Conservation (phyloP, 2,797 vertebrate genomes). For the Phoebastria nigripes region DNA sequence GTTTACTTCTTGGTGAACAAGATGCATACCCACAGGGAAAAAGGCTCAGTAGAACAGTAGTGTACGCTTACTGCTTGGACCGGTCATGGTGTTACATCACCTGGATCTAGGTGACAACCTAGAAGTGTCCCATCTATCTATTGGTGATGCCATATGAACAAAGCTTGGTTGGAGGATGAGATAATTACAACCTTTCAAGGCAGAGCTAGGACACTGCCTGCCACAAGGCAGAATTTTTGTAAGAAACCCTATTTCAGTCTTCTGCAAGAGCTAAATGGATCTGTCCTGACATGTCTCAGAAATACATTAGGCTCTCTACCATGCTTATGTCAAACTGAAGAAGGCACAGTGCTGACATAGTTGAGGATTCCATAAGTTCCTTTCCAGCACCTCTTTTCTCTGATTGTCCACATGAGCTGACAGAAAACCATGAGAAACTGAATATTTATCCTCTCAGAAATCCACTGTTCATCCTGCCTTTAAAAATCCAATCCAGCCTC, state of each 20-base stretch:
- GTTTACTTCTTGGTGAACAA: background rate
- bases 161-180: background rate
- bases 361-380: background rate
- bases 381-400: background rate
- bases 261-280: background rate
- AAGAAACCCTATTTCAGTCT: background rate
- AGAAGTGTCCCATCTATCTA: background rate
- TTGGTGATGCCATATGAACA: background rate
- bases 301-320: background rate
- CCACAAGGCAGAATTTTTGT: background rate
- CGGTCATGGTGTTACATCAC: background rate
- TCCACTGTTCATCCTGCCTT: background rate
- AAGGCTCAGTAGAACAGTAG: background rate
- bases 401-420: background rate
- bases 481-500: background rate
- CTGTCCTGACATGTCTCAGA: background rate
- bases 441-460: background rate
- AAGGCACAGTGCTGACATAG: background rate
- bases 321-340: background rate
- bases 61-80: background rate
- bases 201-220: background rate
- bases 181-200: background rate
- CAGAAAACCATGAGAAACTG: background rate
- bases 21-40: background rate
- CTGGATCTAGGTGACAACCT: background rate